These are phyloP conservation scores for Diachrysia chrysitis DNA, from an alignment of 2,888 invertebrate genomes.

Conservation along the genomic window DNA sequence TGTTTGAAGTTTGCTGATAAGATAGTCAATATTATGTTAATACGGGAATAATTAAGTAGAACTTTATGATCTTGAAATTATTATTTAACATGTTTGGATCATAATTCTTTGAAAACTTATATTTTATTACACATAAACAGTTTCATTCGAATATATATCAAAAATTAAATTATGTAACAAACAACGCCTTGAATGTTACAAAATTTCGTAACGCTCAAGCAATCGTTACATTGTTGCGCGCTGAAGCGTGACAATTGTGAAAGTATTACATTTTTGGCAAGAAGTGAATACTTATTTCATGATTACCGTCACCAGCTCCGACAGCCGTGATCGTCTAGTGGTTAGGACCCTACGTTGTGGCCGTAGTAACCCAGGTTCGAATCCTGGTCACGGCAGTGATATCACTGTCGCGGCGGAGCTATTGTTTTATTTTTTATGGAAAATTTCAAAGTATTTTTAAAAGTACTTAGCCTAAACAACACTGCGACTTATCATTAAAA, in stretches of 20 bases:
- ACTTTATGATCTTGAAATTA: background rate
- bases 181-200: background rate
- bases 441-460: background rate
- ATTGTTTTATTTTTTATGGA: conserved; percentile 14
- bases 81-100: background rate
- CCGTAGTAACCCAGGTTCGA: conserved; percentile 93
- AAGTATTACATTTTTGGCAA: conserved; percentile 48
- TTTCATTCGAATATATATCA: background rate
- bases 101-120: background rate
- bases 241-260: conserved; percentile 54
- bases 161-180: no score
- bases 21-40: conserved; percentile 4
- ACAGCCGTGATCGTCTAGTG: conserved; percentile 92
- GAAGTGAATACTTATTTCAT: conserved; percentile 39
- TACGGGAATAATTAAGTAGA: background rate
- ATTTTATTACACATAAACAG: no score
- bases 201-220: conserved; percentile 6
- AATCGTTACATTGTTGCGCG: conserved; percentile 3
- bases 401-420: conserved; percentile 60
- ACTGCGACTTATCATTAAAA: background rate
- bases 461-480: background rate
- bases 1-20: background rate
- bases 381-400: conserved; percentile 86
- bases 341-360: conserved; percentile 92
- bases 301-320: conserved; percentile 67